Evolutionary conservation across 2,797 vertebrate species (phyloP).

Genomic region (Anas georgica): DNA sequence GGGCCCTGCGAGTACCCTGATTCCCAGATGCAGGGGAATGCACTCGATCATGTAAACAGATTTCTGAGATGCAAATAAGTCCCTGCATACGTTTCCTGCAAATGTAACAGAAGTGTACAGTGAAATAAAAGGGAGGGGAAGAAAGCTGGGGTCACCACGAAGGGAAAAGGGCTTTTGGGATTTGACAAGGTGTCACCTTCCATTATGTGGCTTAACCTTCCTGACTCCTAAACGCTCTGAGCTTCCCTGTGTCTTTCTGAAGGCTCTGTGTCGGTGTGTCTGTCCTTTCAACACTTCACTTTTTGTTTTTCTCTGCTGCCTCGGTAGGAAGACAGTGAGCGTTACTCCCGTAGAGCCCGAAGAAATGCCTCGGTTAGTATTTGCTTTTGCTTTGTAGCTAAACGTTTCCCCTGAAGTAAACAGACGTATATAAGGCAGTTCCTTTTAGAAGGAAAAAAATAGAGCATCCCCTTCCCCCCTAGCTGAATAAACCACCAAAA

Average conservation of each 20-base stretch:
- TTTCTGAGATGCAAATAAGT: not conserved
- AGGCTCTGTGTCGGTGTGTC: not conserved
- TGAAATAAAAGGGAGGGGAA: not conserved
- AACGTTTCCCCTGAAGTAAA: not conserved
- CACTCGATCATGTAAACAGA: not conserved
- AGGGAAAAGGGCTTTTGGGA: not conserved
- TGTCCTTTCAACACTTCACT: conserved; percentile 54
- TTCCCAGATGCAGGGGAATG: not conserved
- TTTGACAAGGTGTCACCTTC: not conserved
- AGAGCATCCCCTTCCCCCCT: not conserved
- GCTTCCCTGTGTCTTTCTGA: not conserved
- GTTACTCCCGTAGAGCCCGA: conserved; percentile 86
- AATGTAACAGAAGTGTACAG: not conserved
- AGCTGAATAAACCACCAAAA: not conserved
- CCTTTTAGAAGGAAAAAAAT: not conserved
- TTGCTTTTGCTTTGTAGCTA: not conserved
- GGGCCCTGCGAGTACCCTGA: not conserved
- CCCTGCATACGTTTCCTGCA: not conserved
- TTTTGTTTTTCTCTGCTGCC: conserved; percentile 60
- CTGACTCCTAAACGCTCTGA: not conserved
- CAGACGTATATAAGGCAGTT: not conserved
- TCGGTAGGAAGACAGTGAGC: conserved; percentile 93
- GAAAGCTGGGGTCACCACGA: not conserved
- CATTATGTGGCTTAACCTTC: not conserved
- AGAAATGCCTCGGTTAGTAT: conserved; percentile 92